Evolutionary conservation across 2,113 vertebrate species (phyloP).

Genomic region (Scalopus aquaticus): DNA sequence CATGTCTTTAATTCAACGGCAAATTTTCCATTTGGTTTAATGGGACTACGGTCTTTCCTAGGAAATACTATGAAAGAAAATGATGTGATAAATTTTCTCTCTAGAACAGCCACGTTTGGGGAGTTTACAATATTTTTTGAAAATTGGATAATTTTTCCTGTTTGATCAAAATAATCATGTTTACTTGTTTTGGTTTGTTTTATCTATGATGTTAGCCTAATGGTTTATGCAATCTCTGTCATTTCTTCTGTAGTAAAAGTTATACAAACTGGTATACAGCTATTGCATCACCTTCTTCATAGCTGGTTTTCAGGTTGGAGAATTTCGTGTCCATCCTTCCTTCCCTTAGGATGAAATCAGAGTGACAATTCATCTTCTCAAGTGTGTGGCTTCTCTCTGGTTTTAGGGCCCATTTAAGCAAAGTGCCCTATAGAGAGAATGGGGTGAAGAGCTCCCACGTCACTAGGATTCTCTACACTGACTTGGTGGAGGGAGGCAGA

Average conservation of each 20-base stretch:
- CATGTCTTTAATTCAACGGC: not conserved
- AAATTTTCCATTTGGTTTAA: not conserved
- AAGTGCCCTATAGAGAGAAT: not conserved
- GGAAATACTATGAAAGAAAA: not conserved
- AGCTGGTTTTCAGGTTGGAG: not conserved
- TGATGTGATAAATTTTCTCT: constrained; percentile 56
- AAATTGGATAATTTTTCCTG: constrained; percentile 72
- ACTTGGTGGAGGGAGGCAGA: not conserved
- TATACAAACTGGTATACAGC: constrained; percentile 50
- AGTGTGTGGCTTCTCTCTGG: not conserved
- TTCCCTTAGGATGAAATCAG: not conserved
- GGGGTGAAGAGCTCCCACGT: not conserved
- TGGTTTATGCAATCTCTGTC: constrained; percentile 68
- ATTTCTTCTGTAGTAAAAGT: constrained; percentile 80
- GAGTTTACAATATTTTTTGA: constrained; percentile 54
- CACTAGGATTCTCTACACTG: not conserved
- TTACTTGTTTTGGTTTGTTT: constrained; percentile 45
- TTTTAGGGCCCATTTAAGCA: not conserved
- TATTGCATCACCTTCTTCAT: constrained; percentile 27
- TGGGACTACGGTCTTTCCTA: not conserved
- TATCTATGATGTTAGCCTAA: not conserved
- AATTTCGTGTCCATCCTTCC: not conserved
- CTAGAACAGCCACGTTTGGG: constrained; percentile 65
- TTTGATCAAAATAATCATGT: constrained; percentile 51
- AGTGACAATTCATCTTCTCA: not conserved